These are phyloP conservation scores for Cantharis rustica DNA, from an alignment of 2,888 invertebrate species.

Conservation along the genomic window DNA sequence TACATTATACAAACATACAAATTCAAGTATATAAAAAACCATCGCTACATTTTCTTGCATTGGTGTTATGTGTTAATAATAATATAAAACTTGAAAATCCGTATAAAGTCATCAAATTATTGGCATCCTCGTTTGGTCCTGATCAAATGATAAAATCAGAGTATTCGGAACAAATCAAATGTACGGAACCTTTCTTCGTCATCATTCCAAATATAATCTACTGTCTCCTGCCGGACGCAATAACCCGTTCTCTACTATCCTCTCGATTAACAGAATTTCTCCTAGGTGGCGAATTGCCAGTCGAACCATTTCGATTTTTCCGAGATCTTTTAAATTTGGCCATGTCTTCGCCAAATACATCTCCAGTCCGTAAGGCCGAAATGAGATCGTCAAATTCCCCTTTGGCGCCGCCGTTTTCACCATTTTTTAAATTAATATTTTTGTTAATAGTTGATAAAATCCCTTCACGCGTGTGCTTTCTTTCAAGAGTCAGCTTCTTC, in stretches of 20 bases:
- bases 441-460: slow-evolving; percentile 76
- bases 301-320: slow-evolving; percentile 64
- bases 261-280: slow-evolving; percentile 67
- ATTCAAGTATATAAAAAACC: slow-evolving; percentile 37
- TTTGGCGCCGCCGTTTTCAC: slow-evolving; percentile 65
- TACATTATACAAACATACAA: slow-evolving; percentile 50
- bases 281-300: slow-evolving; percentile 66
- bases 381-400: slow-evolving; percentile 97
- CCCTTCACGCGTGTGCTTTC: slow-evolving; percentile 80
- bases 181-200: not conserved
- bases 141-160: not conserved
- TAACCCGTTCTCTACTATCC: slow-evolving; percentile 70
- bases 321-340: slow-evolving; percentile 86
- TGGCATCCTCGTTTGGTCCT: not conserved
- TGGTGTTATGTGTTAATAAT: slow-evolving; percentile 35
- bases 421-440: slow-evolving; percentile 71
- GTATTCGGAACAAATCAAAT: not conserved
- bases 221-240: slow-evolving; percentile 53
- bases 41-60: slow-evolving; percentile 1
- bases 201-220: slow-evolving; percentile 34
- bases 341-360: slow-evolving; percentile 94
- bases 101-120: slow-evolving; percentile 7
- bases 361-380: slow-evolving; percentile 91
- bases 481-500: slow-evolving; percentile 85
- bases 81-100: slow-evolving; percentile 36